phyloP scores from a whole-genome alignment of 2,888 invertebrate genomes.

The Pachymerium ferrugineum region DNA sequence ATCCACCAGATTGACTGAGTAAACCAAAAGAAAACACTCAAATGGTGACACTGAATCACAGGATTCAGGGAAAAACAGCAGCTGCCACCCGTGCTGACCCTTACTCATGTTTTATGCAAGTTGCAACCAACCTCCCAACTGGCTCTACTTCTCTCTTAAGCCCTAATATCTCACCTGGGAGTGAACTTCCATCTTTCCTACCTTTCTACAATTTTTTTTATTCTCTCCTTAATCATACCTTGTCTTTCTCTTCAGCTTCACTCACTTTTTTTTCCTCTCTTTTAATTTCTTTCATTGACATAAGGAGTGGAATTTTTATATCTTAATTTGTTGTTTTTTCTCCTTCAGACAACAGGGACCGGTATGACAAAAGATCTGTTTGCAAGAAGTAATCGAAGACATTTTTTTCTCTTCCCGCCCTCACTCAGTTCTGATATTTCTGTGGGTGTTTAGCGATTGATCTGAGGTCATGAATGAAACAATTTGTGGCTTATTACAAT shows the following conservation, averaged over 20 bases:
- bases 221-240: neutral
- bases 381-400: no score
- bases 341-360: no score
- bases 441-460: no score
- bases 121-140: slow-evolving; percentile 17
- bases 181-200: slow-evolving; percentile 6
- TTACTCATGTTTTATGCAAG: slow-evolving; percentile 14
- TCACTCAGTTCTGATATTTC: no score
- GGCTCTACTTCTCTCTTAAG: slow-evolving; percentile 1
- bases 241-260: neutral
- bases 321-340: no score
- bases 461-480: no score
- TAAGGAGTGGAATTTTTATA: no score
- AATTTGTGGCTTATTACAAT: no score
- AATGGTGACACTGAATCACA: slow-evolving; percentile 13
- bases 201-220: neutral
- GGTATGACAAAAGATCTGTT: no score
- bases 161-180: slow-evolving; percentile 18
- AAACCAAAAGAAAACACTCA: slow-evolving; percentile 10
- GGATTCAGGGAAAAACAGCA: neutral
- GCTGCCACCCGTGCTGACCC: slow-evolving; percentile 15
- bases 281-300: slow-evolving; percentile 2
- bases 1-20: slow-evolving; percentile 6
- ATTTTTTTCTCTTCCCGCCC: no score
- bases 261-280: no score